Base-by-base conservation (phyloP, 2,888 invertebrate genomes). In the Sinhomidia bicolor region DNA sequence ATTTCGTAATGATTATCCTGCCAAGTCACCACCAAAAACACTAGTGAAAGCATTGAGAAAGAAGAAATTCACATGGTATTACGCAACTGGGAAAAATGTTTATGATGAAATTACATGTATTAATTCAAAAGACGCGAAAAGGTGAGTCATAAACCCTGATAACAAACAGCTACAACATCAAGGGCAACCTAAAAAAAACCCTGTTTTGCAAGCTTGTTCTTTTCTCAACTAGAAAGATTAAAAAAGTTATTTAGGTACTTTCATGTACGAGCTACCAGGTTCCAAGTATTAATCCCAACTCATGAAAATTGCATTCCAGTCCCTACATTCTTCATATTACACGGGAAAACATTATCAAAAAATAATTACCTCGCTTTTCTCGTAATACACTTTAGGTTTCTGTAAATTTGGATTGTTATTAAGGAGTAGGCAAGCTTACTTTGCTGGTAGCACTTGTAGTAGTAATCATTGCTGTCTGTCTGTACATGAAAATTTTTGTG, bases 281-380 rank as follows among this genome's bases (percentile, higher is more conserved):
- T 51, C n/a, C 5, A n/a, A 47, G 14, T 12, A 47, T 51, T 51
- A 10, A 51, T 51, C 51, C 14, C 10, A 14, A 12, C 10, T 14
- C 51, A 51, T 51, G n/a, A 51, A 51, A n/a, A 51, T 51, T 51
- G n/a, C 51, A 51, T 51, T 51, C 51, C 51, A 51, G 36, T 36
- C 36, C 7, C 4, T 36, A 5, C 36, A 3, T 36, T 36, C 7
- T 36, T 36, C 7, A 5, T 36, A 36, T 36, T 36, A 36, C 36
- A 7, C 36, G 7, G 36, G 7, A 36, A 36, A 36, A 51, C 14
- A 51, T 51, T 51, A n/a, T 51, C n/a, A 36, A 36, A 36, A 36
- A 36, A 36, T 36, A 36, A 36, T 51, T 51, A 51, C n/a, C n/a
- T n/a, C n/a, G 7, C 44, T 47, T 9, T 47, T 12, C 44, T 1